Evolutionary conservation across 2,113 vertebrate species (phyloP).

Genomic region (Sinocyclocheilus grahami): DNA sequence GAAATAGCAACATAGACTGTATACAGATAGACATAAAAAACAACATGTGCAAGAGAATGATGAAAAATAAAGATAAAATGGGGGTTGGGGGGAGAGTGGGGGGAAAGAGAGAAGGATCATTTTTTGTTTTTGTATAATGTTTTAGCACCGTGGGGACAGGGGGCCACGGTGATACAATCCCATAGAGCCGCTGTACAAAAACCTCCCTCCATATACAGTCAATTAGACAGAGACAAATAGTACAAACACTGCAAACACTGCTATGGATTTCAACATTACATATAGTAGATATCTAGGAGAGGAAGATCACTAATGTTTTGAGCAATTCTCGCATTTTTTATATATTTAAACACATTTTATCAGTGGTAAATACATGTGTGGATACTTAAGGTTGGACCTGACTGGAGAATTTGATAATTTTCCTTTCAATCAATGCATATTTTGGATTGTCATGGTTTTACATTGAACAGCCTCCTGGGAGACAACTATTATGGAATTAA

Average conservation of each 20-base stretch:
- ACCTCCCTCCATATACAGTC: slow-evolving; percentile 65
- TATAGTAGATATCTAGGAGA: neutral
- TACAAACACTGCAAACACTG: neutral
- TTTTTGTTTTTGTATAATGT: slow-evolving; percentile 83
- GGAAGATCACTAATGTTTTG: neutral
- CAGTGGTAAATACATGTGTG: neutral
- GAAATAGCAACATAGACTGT: slow-evolving; percentile 71
- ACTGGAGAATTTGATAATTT: neutral
- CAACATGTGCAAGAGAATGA: slow-evolving; percentile 50
- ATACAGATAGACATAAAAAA: slow-evolving; percentile 17
- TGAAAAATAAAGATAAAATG: slow-evolving; percentile 65
- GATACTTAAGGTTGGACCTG: neutral
- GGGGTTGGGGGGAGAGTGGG: slow-evolving; percentile 53
- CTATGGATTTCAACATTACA: neutral
- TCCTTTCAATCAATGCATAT: neutral
- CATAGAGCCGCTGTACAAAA: slow-evolving; percentile 87
- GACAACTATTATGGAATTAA: neutral
- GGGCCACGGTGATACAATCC: slow-evolving; percentile 84
- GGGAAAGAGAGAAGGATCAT: slow-evolving; percentile 18
- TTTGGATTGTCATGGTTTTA: neutral
- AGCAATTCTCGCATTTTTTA: neutral
- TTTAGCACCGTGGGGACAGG: slow-evolving; percentile 86
- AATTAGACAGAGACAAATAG: slow-evolving; percentile 18
- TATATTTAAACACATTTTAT: neutral
- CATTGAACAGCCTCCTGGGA: neutral